Percentiles rank a stretch among this genome's conserved stretches.
Evolutionary conservation across 1,140 invertebrate species (phyloP).

Genomic region (Tetragonula clypearis): DNA sequence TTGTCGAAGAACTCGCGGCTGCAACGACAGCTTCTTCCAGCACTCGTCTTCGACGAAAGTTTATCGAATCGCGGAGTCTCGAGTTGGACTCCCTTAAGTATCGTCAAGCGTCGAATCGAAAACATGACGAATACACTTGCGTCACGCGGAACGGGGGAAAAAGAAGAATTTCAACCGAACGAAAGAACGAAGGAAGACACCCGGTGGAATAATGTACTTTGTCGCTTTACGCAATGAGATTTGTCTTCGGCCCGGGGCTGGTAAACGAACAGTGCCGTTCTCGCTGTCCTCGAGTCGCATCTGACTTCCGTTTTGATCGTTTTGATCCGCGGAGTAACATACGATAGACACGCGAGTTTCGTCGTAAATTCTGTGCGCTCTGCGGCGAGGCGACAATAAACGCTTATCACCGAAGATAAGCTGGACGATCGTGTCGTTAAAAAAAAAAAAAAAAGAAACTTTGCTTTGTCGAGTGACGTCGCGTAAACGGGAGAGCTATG

Average conservation of each 20-base stretch:
- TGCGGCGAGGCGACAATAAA: slow-evolving; percentile 8
- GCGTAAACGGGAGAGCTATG: neutral
- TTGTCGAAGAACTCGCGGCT: neutral
- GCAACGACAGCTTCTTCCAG: neutral
- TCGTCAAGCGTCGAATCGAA: slow-evolving; percentile 41
- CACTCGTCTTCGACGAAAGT: slow-evolving; percentile 10
- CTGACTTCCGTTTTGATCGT: slow-evolving; percentile 12
- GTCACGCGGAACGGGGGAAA: neutral
- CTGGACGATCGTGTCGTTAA: neutral
- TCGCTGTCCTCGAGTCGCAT: neutral
- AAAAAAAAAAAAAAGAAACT: neutral
- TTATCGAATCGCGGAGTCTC: slow-evolving; percentile 22
- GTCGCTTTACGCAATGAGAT: neutral
- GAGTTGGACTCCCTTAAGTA: slow-evolving; percentile 39
- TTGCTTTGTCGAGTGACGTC: neutral
- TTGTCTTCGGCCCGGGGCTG: neutral
- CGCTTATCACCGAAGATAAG: slow-evolving; percentile 13
- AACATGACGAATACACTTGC: slow-evolving; percentile 30
- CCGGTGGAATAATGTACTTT: neutral
- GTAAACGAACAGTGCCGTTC: neutral
- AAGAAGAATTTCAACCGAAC: slow-evolving; percentile 13
- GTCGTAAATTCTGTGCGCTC: slow-evolving; percentile 8
- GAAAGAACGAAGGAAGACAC: neutral
- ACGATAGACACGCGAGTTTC: slow-evolving; percentile 22
- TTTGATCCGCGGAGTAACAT: neutral